Percentiles rank a stretch among this genome's conserved stretches.
These are phyloP conservation scores for Aplocera efformata DNA, from an alignment of 2,888 invertebrate species.

Conservation along the genomic window DNA sequence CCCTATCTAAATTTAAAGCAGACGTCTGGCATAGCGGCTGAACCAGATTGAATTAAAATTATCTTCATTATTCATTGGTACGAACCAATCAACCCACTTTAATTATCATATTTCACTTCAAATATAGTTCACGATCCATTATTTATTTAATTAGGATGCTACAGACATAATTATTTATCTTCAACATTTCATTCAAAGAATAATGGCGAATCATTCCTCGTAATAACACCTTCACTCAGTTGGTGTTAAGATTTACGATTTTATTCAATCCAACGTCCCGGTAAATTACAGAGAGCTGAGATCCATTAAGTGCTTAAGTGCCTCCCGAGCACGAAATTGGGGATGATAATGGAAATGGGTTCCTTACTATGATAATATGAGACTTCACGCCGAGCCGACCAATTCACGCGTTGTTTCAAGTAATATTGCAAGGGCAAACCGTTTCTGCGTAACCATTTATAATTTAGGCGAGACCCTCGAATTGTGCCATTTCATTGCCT, in stretches of 20 bases:
- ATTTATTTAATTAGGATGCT: constrained; percentile 20
- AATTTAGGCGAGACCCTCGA: constrained; percentile 41
- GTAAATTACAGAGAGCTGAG: constrained; percentile 74
- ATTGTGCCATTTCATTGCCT: constrained; percentile 35
- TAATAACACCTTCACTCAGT: constrained; percentile 64
- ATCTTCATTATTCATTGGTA: constrained; percentile 10
- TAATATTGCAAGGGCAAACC: constrained; percentile 48
- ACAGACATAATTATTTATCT: constrained; percentile 34
- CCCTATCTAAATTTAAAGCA: constrained; percentile 41
- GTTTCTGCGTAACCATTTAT: constrained; percentile 39
- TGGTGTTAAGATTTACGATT: constrained; percentile 76
- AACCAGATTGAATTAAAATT: constrained; percentile 3
- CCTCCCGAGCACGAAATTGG: constrained; percentile 77
- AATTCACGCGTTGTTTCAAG: constrained; percentile 60
- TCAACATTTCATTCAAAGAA: constrained; percentile 47
- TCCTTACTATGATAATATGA: constrained; percentile 75
- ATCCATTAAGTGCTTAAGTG: constrained; percentile 79
- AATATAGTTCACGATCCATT: constrained; percentile 11
- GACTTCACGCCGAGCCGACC: constrained; percentile 56
- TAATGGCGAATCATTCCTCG: constrained; percentile 63
- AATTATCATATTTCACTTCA: constrained; percentile 10
- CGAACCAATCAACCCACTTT: constrained; percentile 9
- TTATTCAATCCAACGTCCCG: constrained; percentile 75
- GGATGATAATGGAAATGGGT: constrained; percentile 77
- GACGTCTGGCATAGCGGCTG: constrained; percentile 16